These are phyloP conservation scores for Aradophagus sp. DNA, from an alignment of 1,140 invertebrate genomes.

Conservation along the genomic window DNA sequence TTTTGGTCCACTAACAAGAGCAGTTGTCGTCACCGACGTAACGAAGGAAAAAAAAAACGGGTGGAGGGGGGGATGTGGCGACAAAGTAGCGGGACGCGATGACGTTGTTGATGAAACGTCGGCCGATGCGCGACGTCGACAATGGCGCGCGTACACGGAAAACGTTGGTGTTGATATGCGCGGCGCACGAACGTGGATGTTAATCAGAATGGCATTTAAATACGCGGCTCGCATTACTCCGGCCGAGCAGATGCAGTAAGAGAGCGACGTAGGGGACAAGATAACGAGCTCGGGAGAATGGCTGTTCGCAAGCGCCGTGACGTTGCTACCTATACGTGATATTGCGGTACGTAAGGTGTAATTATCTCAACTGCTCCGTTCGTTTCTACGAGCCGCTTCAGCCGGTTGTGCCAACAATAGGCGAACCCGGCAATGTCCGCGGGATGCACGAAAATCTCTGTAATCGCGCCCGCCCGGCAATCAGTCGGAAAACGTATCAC, in stretches of 20 bases:
- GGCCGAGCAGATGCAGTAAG: constrained; percentile 33
- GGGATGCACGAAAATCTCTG: constrained; percentile 43
- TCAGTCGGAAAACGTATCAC: constrained; percentile 49
- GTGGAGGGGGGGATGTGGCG: no score
- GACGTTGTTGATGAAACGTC: constrained; percentile 47
- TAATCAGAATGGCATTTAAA: constrained; percentile 59
- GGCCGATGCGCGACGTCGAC: constrained; percentile 34
- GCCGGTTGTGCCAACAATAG: constrained; percentile 46
- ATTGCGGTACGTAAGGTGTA: constrained; percentile 54
- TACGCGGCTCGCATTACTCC: constrained; percentile 49
- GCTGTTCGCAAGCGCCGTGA: constrained; percentile 48
- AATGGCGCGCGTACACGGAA: constrained; percentile 26
- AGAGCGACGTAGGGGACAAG: constrained; percentile 28
- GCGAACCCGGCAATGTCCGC: constrained; percentile 46
- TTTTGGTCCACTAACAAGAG: constrained; percentile 42
- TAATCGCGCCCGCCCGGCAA: constrained; percentile 41
- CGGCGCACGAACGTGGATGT: constrained; percentile 43
- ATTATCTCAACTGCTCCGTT: constrained; percentile 51
- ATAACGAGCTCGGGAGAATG: constrained; percentile 52
- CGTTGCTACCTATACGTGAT: constrained; percentile 49
- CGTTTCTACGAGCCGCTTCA: constrained; percentile 44
- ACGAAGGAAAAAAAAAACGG: constrained; percentile 13
- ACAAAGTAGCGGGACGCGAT: constrained; percentile 21
- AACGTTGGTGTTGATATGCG: constrained; percentile 37
- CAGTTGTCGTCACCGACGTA: constrained; percentile 25